phyloP scores from a whole-genome alignment of 2,888 invertebrate genomes.

The Rhopalosiphum nymphaeae region DNA sequence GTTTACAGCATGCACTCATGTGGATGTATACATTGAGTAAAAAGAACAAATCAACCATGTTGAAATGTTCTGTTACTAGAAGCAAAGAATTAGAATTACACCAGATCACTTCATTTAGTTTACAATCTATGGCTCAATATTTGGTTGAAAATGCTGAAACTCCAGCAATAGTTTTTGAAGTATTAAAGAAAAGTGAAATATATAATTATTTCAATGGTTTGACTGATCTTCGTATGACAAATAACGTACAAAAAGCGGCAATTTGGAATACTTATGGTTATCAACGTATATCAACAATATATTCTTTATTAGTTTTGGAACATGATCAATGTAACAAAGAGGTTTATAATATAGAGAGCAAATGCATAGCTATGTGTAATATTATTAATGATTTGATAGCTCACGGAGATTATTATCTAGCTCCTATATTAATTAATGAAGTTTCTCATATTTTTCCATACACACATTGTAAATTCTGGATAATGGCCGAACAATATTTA shows the following conservation, averaged over 20 bases:
- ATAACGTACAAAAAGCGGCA: constrained; percentile 85
- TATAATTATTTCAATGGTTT: constrained; percentile 88
- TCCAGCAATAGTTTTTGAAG: constrained; percentile 73
- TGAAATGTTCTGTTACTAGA: constrained; percentile 63
- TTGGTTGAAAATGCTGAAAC: constrained; percentile 59
- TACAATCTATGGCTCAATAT: constrained; percentile 66
- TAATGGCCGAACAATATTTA: constrained; percentile 76
- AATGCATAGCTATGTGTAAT: constrained; percentile 80
- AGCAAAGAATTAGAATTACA: constrained; percentile 63
- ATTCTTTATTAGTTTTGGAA: constrained; percentile 57
- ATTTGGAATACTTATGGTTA: constrained; percentile 92
- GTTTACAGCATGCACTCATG: constrained; percentile 86
- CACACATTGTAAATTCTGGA: constrained; percentile 75
- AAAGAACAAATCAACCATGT: constrained; percentile 54
- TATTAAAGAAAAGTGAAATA: constrained; percentile 86
- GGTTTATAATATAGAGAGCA: constrained; percentile 77
- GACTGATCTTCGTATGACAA: constrained; percentile 84
- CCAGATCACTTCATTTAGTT: constrained; percentile 66
- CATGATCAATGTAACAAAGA: constrained; percentile 57
- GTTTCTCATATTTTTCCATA: constrained; percentile 72
- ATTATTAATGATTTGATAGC: constrained; percentile 72
- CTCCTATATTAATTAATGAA: constrained; percentile 44
- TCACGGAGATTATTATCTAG: constrained; percentile 49
- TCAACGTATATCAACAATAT: constrained; percentile 58
- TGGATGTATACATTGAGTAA: constrained; percentile 73